A percentile compares a stretch with the other conserved stretches of the same genome.
Conservation (phyloP, 2,113 vertebrate species). For the Anoura caudifer region DNA sequence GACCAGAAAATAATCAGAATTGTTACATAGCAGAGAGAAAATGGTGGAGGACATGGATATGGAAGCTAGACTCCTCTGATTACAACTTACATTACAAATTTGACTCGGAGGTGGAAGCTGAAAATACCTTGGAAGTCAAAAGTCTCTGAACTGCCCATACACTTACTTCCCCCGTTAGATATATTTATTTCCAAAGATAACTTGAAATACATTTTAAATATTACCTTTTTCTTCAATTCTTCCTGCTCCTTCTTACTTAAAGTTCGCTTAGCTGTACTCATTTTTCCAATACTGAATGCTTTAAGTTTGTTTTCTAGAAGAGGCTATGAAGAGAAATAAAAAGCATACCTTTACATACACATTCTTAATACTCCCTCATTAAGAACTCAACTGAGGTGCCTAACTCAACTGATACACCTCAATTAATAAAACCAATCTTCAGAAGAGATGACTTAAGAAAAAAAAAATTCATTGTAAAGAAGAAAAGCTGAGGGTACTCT, state of each 20-base stretch:
- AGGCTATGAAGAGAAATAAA: constrained; percentile 81
- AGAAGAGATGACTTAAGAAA: not conserved
- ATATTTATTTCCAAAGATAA: not conserved
- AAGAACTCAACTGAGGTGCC: too few relatives aligned
- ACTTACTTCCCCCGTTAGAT: not conserved
- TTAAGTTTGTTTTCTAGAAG: constrained; percentile 96
- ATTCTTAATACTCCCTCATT: not conserved
- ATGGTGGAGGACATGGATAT: not conserved
- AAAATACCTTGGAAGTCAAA: not conserved
- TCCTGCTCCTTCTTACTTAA: constrained; percentile 98
- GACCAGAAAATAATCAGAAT: not conserved
- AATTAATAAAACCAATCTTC: not conserved
- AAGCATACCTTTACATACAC: constrained; percentile 41
- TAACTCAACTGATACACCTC: not conserved
- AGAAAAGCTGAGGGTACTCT: not conserved
- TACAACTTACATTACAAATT: not conserved
- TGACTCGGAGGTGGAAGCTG: not conserved
- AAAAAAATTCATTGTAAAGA: not conserved
- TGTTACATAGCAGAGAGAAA: not conserved
- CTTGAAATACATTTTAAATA: not conserved
- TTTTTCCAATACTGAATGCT: constrained; percentile 97
- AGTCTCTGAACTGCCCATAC: not conserved
- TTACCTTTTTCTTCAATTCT: constrained; percentile 98
- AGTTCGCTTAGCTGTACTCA: constrained; percentile 95
- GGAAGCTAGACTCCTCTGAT: not conserved